Percentiles rank a stretch among this genome's conserved stretches.
phyloP scores from a whole-genome alignment of 37 sponge, comb jelly and placozoan species.

The Mnemiopsis leidyi region DNA sequence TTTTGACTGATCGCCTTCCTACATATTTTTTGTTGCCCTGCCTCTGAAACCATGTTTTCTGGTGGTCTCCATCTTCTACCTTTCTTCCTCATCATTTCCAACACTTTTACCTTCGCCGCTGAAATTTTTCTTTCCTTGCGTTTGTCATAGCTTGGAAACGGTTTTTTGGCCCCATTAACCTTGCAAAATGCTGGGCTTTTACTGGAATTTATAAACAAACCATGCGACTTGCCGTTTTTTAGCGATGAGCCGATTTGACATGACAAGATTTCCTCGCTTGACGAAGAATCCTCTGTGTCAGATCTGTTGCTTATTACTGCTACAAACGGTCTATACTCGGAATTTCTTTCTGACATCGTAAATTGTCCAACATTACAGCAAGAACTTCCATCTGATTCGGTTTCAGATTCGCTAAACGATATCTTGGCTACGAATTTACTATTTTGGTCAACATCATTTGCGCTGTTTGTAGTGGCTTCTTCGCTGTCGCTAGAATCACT shows the following conservation, averaged over 20 bases:
- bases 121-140: not conserved
- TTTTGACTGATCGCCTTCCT: not conserved
- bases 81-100: not conserved
- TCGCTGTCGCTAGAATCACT: not conserved
- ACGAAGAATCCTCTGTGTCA: not conserved
- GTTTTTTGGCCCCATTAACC: not conserved
- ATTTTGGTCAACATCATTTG: not conserved
- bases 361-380: too few relatives aligned
- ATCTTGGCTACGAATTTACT: not conserved
- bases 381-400: not conserved
- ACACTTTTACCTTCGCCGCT: not conserved
- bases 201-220: not conserved
- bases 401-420: not conserved
- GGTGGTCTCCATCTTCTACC: not conserved
- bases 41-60: not conserved
- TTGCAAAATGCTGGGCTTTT: not conserved
- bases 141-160: not conserved
- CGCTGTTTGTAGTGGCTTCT: too few relatives aligned
- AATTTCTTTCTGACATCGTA: not conserved
- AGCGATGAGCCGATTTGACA: not conserved
- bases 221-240: not conserved
- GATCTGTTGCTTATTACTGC: not conserved
- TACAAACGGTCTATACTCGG: not conserved
- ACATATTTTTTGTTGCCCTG: not conserved
- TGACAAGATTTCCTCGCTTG: not conserved